Percentiles rank a stretch among this genome's conserved stretches.
These are phyloP conservation scores for Rhinolophus ferrumequinum DNA, from an alignment of 2,113 vertebrate genomes.

Conservation along the genomic window DNA sequence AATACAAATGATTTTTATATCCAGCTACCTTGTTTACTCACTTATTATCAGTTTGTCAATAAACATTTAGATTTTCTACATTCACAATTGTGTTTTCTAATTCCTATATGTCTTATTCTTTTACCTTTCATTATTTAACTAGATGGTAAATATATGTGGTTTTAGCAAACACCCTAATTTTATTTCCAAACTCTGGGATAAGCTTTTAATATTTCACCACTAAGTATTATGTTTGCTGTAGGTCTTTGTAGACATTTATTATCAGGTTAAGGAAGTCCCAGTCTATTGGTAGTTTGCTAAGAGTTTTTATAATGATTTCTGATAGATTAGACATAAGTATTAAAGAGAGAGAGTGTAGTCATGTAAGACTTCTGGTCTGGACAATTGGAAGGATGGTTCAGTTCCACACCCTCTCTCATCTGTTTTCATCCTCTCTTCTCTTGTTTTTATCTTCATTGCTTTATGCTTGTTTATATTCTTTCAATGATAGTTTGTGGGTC, in stretches of 20 bases:
- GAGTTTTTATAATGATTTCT: neutral
- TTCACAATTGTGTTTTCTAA: neutral
- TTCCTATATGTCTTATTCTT: neutral
- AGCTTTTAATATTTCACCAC: neutral
- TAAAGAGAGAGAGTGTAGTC: neutral
- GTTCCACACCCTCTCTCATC: neutral
- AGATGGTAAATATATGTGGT: neutral
- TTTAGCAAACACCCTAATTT: neutral
- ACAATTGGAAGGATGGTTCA: neutral
- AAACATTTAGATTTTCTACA: neutral
- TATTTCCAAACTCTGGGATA: neutral
- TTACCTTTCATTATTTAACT: neutral
- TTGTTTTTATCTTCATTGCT: neutral
- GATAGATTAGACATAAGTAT: neutral
- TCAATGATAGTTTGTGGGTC: neutral
- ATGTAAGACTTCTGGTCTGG: neutral
- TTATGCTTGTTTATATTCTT: constrained; percentile 28
- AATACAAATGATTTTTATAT: neutral
- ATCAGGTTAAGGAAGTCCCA: neutral
- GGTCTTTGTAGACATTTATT: neutral
- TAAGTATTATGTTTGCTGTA: neutral
- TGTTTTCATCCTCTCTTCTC: neutral
- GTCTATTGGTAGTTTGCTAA: neutral
- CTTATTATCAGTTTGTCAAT: neutral
- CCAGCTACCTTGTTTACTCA: neutral